Percentiles rank a stretch among this genome's conserved stretches.
Evolutionary conservation across 2,113 vertebrate genomes (phyloP).

Genomic region (Upupa epops): DNA sequence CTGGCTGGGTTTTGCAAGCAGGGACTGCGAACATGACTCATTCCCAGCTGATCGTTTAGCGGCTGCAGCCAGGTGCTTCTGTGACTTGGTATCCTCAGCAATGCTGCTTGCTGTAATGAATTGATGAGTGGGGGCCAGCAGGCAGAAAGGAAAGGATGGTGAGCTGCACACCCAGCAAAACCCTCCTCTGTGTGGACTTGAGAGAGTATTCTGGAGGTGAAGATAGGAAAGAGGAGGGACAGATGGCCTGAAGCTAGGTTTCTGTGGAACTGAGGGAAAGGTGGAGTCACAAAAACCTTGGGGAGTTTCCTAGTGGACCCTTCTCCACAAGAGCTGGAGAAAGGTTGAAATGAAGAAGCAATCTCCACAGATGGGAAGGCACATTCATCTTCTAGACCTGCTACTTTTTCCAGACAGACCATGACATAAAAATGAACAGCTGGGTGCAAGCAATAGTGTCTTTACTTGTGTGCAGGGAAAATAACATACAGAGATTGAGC

Average conservation of each 20-base stretch:
- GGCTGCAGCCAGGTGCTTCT: slow-evolving; percentile 48
- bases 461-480: not conserved
- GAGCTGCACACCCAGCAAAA: not conserved
- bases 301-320: not conserved
- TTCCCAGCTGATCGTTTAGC: slow-evolving; percentile 27
- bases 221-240: not conserved
- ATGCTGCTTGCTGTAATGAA: not conserved
- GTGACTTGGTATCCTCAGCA: not conserved
- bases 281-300: not conserved
- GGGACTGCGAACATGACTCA: slow-evolving; percentile 14
- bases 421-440: accelerated
- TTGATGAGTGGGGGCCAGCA: not conserved
- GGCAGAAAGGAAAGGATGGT: not conserved
- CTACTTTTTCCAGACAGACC: not conserved
- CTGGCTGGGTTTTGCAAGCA: slow-evolving; percentile 3
- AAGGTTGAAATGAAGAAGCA: not conserved
- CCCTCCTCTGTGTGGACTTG: not conserved
- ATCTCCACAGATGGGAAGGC: not conserved
- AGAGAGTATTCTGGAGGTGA: not conserved
- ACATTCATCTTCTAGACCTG: accelerated
- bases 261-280: not conserved
- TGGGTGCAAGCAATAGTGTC: not conserved
- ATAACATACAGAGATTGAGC: not conserved
- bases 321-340: not conserved
- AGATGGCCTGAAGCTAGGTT: not conserved